Conservation (phyloP, 1,140 invertebrate genomes). For the Armadillidium nasatum region DNA sequence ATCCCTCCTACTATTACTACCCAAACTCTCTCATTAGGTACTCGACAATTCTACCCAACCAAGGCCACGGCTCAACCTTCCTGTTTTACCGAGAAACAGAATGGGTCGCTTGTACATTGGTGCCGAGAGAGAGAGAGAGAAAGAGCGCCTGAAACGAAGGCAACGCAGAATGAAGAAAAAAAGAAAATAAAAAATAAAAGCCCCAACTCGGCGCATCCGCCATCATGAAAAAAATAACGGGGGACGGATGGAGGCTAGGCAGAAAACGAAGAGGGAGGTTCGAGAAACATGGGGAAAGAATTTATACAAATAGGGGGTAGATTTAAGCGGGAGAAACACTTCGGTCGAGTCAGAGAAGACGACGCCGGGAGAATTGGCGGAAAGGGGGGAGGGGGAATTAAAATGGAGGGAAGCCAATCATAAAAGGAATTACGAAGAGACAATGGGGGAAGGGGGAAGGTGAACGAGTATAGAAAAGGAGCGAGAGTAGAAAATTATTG, state of each 20-base stretch:
- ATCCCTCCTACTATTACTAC: background rate
- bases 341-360: no score
- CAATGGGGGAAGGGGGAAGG: background rate
- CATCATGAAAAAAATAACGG: no score
- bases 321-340: background rate
- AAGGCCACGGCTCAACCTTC: background rate
- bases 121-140: no score
- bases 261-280: background rate
- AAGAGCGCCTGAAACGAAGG: no score
- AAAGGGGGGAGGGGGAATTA: background rate
- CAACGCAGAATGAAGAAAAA: no score
- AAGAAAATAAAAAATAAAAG: no score
- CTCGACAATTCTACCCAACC: background rate
- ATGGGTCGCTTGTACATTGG: background rate
- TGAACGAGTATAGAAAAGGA: background rate
- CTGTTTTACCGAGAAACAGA: background rate
- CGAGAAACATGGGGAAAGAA: background rate
- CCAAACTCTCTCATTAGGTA: no score
- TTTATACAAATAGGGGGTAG: background rate
- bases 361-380: background rate
- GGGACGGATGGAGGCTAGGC: background rate
- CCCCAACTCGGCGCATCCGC: no score
- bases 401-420: background rate
- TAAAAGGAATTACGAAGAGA: background rate
- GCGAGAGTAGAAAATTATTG: background rate